Base-by-base conservation (phyloP, 2,888 invertebrate species). In the Drosophila yooni region DNA sequence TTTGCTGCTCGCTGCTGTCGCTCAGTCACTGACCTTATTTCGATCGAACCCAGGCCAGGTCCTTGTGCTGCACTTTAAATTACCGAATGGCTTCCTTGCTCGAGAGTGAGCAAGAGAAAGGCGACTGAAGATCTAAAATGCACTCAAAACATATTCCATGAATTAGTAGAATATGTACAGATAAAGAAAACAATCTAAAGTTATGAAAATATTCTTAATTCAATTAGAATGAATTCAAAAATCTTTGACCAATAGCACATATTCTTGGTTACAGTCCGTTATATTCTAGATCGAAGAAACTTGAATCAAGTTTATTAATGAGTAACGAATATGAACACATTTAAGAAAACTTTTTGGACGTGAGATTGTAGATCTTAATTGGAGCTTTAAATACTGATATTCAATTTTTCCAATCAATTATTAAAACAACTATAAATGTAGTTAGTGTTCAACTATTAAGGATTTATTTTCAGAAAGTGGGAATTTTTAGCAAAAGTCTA, bases 11-110 rank as follows among this genome's bases (percentile, higher is more conserved):
- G 57, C 61, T 63, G 58, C 57, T 48, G 52, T 66, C 50, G 38
- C 70, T 59, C 88, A 88, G 84, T 85, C 85, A 83, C 78, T 90
- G 85, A 90, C 90, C 85, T 85, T 81, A 73, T 90, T 85, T 88
- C 81, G 69, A 85, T 86, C 75, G 87, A 52, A 58, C 52, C 70
- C 58, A 38, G 36, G 27, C 25, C 36, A 54, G 36, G 67, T 48
- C 52, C 63, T 46, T 21, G 40, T 38, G 27, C 34, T 43, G 11
- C 27, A 31, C 7, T 27, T n/a, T 21, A 31, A 59, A 51, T 40
- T 40, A 4, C 7, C 8, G 63, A 65, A 34, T 33, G 38, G 13
- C 46, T 33, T 4, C n/a, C 50, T 53, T 11, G 33, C 10, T 13
- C 2, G 27, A 11, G n/a, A 6, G 36, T 8, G 21, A 51, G 46